phyloP scores from a whole-genome alignment of 2,888 invertebrate species.

The Calliopum simillimum region DNA sequence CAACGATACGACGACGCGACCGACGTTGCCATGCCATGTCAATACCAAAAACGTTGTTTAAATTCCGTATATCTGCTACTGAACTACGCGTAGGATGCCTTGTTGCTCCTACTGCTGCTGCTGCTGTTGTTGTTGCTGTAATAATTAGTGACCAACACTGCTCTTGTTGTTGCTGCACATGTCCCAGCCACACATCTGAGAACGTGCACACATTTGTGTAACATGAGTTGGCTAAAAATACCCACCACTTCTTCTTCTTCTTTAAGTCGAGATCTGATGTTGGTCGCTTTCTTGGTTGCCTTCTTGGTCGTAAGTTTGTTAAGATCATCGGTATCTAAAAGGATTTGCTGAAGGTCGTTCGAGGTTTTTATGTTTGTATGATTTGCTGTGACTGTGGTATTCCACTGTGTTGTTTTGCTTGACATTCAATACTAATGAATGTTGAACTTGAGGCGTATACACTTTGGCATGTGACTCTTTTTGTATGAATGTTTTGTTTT shows the following conservation, averaged over 20 bases:
- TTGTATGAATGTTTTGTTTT: too few species aligned
- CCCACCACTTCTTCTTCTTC: too few species aligned
- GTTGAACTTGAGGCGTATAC: background rate
- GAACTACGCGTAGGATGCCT: background rate
- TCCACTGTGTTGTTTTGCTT: slow-evolving; percentile 11
- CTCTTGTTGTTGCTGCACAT: slow-evolving; percentile 10
- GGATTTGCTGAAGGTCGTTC: slow-evolving; percentile 32
- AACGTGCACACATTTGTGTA: slow-evolving; percentile 28
- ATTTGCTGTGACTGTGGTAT: slow-evolving; percentile 10
- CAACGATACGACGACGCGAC: too few species aligned
- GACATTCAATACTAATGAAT: slow-evolving; percentile 26
- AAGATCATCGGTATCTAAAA: slow-evolving; percentile 9
- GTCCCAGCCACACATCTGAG: slow-evolving; percentile 10
- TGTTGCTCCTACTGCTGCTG: background rate
- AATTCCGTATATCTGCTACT: background rate
- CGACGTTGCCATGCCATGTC: slow-evolving; percentile 17
- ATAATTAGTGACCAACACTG: slow-evolving; percentile 30
- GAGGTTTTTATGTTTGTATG: slow-evolving; percentile 12
- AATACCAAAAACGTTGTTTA: slow-evolving; percentile 25
- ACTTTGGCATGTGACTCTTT: background rate
- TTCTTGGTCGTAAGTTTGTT: background rate
- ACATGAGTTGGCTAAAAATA: slow-evolving; percentile 28
- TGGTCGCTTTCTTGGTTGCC: background rate
- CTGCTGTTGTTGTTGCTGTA: background rate
- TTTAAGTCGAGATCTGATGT: background rate